Evolutionary conservation across 2,888 invertebrate genomes (phyloP), one percentile per base, ranked within the genome.

Genomic region (Agonopterix arenella): DNA sequence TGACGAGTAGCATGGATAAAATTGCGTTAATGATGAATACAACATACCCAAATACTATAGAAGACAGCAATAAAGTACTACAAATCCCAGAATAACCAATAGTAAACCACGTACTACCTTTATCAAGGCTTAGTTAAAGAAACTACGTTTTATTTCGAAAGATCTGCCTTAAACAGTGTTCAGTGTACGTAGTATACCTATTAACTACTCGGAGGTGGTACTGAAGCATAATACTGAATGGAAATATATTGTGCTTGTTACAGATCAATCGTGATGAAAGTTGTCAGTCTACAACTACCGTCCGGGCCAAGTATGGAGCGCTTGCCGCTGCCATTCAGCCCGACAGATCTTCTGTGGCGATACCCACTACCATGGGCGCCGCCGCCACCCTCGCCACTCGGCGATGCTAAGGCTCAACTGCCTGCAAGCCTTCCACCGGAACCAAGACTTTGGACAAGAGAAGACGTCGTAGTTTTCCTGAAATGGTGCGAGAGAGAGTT

Each of bases 401-500:
- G 94, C 53, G 97, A 97, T 72, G 93, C 96, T 69, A 97, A 96
- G 84, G 95, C 95, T 48, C 96, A 97, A 75, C 86, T 97, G 65
- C 97, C 97, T 36, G 91, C 93, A 42, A 93, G 93, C 62, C 89
- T 97, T 82, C 95, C 96, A 43, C 92, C 95, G 66, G 97, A 98
- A 90, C 97, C 97, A 8, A 91, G 97, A 66, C 84, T 95, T 46
- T 98, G 97, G 97, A 94, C 94, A 51, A 92, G 97, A 61, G 97
- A 97, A 62, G 97, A 97, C 76, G 97, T 97, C 13, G 90, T 92
- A 45, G 91, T 94, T 49, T 98, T 97, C 81, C 88, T 98, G 47
- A 93, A 95, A 72, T 97, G 97, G 94, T 96, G 97, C 61, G 97
- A 97, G 81, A 91, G 96, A 59, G 97, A 97, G 84, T 97, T 97